Evolutionary conservation across 2,113 vertebrate species (phyloP).

Genomic region (Garra rufa): DNA sequence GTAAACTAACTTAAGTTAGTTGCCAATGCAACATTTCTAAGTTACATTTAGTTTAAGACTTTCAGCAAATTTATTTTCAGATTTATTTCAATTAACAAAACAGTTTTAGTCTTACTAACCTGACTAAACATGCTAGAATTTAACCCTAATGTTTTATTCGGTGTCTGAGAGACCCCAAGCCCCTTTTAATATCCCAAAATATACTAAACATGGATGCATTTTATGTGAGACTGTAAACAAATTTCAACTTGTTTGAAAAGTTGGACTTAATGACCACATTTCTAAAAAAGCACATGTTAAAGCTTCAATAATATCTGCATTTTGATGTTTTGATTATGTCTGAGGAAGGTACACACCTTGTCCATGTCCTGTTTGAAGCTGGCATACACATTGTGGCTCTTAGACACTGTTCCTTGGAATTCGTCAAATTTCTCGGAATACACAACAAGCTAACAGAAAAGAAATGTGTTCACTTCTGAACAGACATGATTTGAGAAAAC

Average conservation of each 20-base stretch:
- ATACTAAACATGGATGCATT: background rate
- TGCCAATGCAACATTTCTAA: background rate
- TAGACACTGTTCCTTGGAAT: conserved; percentile 92
- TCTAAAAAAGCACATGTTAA: background rate
- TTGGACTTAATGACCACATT: background rate
- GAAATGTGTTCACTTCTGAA: background rate
- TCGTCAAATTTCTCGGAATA: conserved; percentile 98
- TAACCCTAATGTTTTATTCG: background rate
- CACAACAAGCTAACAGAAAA: conserved; percentile 82
- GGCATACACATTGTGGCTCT: conserved; percentile 94
- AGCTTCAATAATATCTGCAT: background rate
- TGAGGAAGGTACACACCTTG: conserved; percentile 80
- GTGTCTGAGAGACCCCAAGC: background rate
- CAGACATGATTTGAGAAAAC: background rate
- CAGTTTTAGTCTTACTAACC: background rate
- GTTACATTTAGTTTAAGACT: background rate
- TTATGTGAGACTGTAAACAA: background rate
- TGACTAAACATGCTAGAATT: background rate
- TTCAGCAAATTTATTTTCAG: background rate
- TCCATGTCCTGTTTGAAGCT: conserved; percentile 98
- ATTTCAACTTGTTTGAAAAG: background rate
- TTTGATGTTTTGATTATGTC: background rate
- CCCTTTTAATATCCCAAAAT: too few relatives aligned
- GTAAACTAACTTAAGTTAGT: background rate
- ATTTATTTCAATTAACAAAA: background rate